Conservation (phyloP, 2,888 invertebrate genomes). For the Notodonta dromedarius region DNA sequence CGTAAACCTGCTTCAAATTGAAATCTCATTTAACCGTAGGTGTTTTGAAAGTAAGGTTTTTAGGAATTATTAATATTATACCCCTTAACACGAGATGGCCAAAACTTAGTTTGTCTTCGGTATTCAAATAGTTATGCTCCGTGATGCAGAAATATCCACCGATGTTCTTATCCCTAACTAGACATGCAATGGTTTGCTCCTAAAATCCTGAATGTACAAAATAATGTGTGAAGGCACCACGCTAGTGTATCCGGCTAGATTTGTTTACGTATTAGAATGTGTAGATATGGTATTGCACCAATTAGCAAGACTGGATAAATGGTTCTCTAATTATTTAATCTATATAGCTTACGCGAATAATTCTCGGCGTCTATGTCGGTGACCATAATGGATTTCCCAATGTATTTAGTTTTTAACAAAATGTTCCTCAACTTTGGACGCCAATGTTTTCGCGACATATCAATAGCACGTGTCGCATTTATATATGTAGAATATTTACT, state of each 20-base stretch:
- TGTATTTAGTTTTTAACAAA: constrained; percentile 37
- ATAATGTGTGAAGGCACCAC: constrained; percentile 53
- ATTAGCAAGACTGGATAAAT: constrained; percentile 55
- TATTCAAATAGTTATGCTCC: constrained; percentile 5
- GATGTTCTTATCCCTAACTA: constrained; percentile 22
- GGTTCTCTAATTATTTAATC: constrained; percentile 47
- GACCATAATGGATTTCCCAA: constrained; percentile 30
- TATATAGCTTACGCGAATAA: constrained; percentile 37
- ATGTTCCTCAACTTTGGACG: constrained; percentile 46
- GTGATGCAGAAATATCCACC: constrained; percentile 19
- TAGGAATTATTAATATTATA: background rate
- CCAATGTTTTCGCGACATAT: constrained; percentile 9
- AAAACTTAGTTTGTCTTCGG: constrained; percentile 6
- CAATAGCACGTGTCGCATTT: constrained; percentile 26
- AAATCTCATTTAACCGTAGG: constrained; percentile 6
- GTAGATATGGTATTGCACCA: constrained; percentile 44
- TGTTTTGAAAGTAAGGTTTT: constrained; percentile 3
- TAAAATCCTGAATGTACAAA: constrained; percentile 81
- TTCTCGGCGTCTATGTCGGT: constrained; percentile 30
- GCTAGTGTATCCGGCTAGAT: constrained; percentile 65
- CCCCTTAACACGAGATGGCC: background rate
- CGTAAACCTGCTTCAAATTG: constrained; percentile 3
- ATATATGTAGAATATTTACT: constrained; percentile 28
- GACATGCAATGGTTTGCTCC: constrained; percentile 53
- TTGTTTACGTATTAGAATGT: constrained; percentile 55